Conservation (phyloP, 2,797 vertebrate genomes). For the Psittacula derbiana region DNA sequence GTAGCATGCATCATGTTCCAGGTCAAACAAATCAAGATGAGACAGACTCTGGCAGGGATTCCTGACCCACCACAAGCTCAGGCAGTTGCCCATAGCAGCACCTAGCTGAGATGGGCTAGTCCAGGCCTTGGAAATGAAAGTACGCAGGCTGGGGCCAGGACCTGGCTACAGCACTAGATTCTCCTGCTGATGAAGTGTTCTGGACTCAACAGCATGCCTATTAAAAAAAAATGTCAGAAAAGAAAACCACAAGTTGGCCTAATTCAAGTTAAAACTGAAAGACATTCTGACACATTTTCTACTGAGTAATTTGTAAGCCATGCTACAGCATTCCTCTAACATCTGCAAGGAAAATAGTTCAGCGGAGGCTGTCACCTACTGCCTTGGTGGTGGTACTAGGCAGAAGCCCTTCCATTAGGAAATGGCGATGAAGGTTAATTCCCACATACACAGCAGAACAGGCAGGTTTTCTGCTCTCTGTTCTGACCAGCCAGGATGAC, state of each 20-base stretch:
- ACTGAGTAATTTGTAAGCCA: neutral
- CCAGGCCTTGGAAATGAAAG: neutral
- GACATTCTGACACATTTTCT: neutral
- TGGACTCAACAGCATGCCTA: neutral
- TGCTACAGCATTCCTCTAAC: neutral
- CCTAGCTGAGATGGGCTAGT: neutral
- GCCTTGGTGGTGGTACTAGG: accelerated
- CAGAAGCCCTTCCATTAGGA: neutral
- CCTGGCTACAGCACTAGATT: neutral
- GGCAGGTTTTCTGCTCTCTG: neutral
- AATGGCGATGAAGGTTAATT: neutral
- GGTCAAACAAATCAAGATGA: neutral
- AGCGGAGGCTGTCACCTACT: neutral
- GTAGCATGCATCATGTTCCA: neutral
- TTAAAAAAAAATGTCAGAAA: neutral
- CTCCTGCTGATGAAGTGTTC: neutral
- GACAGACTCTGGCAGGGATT: neutral
- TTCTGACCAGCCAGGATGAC: neutral
- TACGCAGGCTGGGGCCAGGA: neutral
- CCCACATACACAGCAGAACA: neutral
- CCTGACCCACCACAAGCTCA: neutral
- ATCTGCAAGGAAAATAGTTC: neutral
- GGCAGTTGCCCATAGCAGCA: neutral
- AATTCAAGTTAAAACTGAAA: neutral
- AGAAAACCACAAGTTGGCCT: neutral